Evolutionary conservation across 1,140 invertebrate species (phyloP).

Genomic region (Acromyrmex charruanus): DNA sequence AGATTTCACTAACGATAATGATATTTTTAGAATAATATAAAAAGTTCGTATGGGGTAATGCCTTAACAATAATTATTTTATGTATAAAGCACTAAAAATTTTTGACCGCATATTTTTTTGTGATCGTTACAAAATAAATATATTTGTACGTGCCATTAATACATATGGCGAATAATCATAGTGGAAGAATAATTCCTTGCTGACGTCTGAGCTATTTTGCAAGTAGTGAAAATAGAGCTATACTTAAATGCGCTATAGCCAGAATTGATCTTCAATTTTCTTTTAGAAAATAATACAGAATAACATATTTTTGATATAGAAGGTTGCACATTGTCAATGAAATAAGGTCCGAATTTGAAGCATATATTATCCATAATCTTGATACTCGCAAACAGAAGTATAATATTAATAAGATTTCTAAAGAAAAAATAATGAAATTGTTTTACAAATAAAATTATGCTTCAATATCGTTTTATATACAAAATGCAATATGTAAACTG

Average conservation of each 20-base stretch:
- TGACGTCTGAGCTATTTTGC: slow-evolving; percentile 76
- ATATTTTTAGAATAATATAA: slow-evolving; percentile 66
- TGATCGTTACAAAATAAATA: slow-evolving; percentile 42
- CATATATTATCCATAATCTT: slow-evolving; percentile 27
- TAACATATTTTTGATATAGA: slow-evolving; percentile 84
- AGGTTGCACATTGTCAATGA: slow-evolving; percentile 71
- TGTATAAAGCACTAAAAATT: slow-evolving; percentile 44
- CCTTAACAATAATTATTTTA: slow-evolving; percentile 53
- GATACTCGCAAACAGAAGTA: slow-evolving; percentile 23
- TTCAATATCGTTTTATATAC: slow-evolving; percentile 37
- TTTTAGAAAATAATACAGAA: slow-evolving; percentile 78
- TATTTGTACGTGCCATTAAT: slow-evolving; percentile 56
- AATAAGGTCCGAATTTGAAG: slow-evolving; percentile 61
- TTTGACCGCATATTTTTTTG: slow-evolving; percentile 30
- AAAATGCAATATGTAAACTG: neutral
- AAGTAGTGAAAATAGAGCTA: slow-evolving; percentile 71
- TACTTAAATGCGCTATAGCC: slow-evolving; percentile 72
- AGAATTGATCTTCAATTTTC: slow-evolving; percentile 70
- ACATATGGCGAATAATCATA: slow-evolving; percentile 52
- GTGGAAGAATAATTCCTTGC: slow-evolving; percentile 74
- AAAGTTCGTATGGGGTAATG: slow-evolving; percentile 38
- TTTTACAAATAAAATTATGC: slow-evolving; percentile 9
- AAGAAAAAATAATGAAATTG: slow-evolving; percentile 1
- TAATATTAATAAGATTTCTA: slow-evolving; percentile 29
- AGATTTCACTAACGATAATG: slow-evolving; percentile 56